These are phyloP conservation scores for Catharus fuscescens DNA, from an alignment of 2,113 vertebrate genomes.

Conservation along the genomic window DNA sequence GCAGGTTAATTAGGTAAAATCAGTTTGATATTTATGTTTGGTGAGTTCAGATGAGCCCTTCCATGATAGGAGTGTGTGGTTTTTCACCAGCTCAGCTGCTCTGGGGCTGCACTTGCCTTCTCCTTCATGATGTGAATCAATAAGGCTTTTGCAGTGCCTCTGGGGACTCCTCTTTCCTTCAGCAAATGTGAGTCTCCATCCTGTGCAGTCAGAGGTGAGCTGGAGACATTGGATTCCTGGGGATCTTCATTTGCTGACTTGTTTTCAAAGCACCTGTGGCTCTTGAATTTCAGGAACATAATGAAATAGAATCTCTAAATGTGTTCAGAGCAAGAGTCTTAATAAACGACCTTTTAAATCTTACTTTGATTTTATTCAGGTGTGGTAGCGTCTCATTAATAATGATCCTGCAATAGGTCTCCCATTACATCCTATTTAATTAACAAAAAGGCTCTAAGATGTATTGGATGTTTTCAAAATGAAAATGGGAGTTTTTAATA, in stretches of 20 bases:
- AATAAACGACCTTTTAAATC: conserved; percentile 43
- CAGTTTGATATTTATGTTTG: neutral
- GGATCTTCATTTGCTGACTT: neutral
- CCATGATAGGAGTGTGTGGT: neutral
- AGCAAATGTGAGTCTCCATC: neutral
- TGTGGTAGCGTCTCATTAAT: conserved; percentile 19
- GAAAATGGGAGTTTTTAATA: conserved; percentile 34
- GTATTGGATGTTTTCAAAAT: conserved; percentile 40
- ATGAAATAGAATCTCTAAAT: conserved; percentile 17
- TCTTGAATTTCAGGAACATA: conserved; percentile 25
- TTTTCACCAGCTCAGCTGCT: neutral
- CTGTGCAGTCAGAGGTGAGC: neutral
- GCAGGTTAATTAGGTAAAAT: neutral
- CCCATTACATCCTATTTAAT: conserved; percentile 19
- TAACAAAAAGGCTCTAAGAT: conserved; percentile 48
- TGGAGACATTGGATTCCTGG: neutral
- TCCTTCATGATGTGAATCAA: neutral
- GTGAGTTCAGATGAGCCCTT: neutral
- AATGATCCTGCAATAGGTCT: neutral
- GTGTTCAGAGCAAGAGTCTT: conserved; percentile 25
- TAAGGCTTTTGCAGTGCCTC: neutral
- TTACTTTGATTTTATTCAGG: conserved; percentile 55
- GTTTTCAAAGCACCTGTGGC: neutral
- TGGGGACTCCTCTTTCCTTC: neutral
- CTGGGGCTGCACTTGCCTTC: neutral